A percentile compares a stretch with the other conserved stretches of the same genome.
Evolutionary conservation across 2,113 vertebrate species (phyloP).

Genomic region (Elachura formosa): DNA sequence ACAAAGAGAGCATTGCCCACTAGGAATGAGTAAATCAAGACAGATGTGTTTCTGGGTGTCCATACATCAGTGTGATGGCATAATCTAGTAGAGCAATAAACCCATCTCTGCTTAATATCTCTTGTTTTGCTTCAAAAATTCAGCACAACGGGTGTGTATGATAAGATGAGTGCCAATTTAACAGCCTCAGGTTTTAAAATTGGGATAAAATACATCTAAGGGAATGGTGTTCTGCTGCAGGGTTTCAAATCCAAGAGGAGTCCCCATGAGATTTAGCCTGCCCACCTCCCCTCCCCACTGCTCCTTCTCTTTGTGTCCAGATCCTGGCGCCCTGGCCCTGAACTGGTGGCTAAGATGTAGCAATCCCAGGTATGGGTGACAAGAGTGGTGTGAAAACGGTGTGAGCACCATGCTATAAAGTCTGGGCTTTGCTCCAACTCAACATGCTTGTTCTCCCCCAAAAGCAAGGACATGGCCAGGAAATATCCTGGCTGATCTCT

Average conservation of each 20-base stretch:
- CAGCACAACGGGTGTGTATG: accelerated
- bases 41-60: background rate
- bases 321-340: background rate
- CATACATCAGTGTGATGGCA: background rate
- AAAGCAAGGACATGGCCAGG: background rate
- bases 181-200: background rate
- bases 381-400: background rate
- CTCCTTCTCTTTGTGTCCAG: background rate
- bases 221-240: background rate
- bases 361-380: background rate
- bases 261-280: background rate
- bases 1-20: background rate
- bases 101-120: background rate
- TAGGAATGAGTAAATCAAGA: slow-evolving; percentile 23
- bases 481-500: background rate
- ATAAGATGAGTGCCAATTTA: background rate
- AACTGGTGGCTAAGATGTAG: background rate
- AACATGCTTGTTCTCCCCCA: background rate
- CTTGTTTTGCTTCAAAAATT: background rate
- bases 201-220: background rate
- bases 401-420: accelerated
- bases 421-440: background rate
- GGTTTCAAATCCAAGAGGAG: background rate
- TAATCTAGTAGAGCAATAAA: background rate
- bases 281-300: accelerated